A percentile compares a stretch with the other conserved stretches of the same genome.
Conservation (phyloP, 1,140 invertebrate species). For the Varroa destructor region DNA sequence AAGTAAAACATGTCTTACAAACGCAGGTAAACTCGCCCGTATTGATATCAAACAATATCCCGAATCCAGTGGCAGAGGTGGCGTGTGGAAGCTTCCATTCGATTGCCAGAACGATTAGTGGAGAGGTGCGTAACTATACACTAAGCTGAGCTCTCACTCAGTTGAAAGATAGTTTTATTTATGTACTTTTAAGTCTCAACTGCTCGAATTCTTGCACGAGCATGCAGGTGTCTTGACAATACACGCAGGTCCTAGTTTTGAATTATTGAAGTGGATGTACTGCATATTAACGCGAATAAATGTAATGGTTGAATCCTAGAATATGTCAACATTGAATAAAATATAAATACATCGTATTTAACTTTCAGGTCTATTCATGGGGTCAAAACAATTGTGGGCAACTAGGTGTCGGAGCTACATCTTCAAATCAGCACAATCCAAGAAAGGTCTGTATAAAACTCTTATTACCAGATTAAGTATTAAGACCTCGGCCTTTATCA, state of each 20-base stretch:
- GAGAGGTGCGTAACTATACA: slow-evolving; percentile 48
- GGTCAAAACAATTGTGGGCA: slow-evolving; percentile 56
- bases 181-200: neutral
- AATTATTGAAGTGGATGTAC: slow-evolving; percentile 28
- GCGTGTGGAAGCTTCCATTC: slow-evolving; percentile 54
- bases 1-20: neutral
- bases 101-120: slow-evolving; percentile 48
- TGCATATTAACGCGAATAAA: slow-evolving; percentile 11
- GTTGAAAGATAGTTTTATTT: too few relatives aligned
- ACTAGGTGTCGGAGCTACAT: slow-evolving; percentile 48
- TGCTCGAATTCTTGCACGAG: neutral
- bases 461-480: neutral
- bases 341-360: too few relatives aligned
- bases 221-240: slow-evolving; percentile 5
- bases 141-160: too few relatives aligned
- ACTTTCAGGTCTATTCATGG: slow-evolving; percentile 50
- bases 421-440: slow-evolving; percentile 51
- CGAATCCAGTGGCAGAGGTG: slow-evolving; percentile 39
- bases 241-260: slow-evolving; percentile 29
- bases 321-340: too few relatives aligned
- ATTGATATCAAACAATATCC: neutral
- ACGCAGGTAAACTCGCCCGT: neutral
- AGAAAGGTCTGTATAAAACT: slow-evolving; percentile 38
- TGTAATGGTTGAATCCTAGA: too few relatives aligned
- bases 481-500: neutral